Evolutionary conservation across 23 tunicate species (phyloP).

Genomic region (Trididemnum miniatum): DNA sequence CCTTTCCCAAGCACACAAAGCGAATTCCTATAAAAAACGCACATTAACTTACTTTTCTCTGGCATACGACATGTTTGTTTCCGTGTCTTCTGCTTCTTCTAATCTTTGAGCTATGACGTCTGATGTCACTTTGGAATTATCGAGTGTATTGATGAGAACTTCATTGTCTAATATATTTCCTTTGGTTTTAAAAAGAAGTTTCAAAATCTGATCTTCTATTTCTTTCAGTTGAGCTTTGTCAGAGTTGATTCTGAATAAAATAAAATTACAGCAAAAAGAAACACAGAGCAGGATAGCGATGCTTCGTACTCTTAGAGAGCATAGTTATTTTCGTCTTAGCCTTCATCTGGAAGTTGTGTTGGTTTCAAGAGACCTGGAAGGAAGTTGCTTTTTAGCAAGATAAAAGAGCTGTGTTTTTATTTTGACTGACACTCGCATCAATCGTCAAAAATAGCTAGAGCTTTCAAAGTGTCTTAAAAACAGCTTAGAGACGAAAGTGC

Average conservation of each 20-base stretch:
- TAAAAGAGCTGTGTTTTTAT: no score
- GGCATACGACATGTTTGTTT: slow-evolving; percentile 58
- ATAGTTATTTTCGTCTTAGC: no score
- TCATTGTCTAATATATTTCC: slow-evolving; percentile 93
- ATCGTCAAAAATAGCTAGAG: no score
- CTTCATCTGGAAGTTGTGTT: no score
- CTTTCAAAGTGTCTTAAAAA: no score
- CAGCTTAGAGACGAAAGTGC: no score
- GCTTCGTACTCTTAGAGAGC: no score
- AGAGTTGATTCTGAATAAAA: slow-evolving; percentile 45
- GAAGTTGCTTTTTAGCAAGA: no score
- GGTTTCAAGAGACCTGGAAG: no score
- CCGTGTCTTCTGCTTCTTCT: slow-evolving; percentile 79
- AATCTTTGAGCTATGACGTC: slow-evolving; percentile 68
- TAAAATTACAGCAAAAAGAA: neutral
- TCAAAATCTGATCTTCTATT: slow-evolving; percentile 82
- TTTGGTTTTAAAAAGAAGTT: slow-evolving; percentile 66
- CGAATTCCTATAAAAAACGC: no score
- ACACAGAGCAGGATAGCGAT: neutral
- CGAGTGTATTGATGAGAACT: slow-evolving; percentile 64
- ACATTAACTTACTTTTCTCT: slow-evolving; percentile 85
- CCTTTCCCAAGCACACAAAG: no score
- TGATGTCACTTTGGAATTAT: slow-evolving; percentile 78
- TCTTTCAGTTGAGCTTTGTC: slow-evolving; percentile 80
- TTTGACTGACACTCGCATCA: no score